phyloP scores from a whole-genome alignment of 2,113 vertebrate genomes.

The Pseudorhombus dupliciocellatus region DNA sequence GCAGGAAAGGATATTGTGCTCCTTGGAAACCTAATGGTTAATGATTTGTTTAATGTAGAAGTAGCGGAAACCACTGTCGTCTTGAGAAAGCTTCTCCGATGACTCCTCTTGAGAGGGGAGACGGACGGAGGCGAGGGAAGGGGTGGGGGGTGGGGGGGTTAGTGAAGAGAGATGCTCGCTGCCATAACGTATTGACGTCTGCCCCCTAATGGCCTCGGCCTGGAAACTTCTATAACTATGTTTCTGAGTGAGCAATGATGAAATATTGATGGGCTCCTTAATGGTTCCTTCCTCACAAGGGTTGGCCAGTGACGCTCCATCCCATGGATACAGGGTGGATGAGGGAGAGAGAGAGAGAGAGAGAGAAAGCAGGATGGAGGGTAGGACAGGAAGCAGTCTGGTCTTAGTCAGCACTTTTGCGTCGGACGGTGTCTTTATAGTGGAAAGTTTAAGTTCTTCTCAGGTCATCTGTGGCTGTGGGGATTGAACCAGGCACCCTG shows the following conservation, averaged over 20 bases:
- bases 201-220: constrained; percentile 79
- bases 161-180: constrained; percentile 52
- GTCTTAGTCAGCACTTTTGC: constrained; percentile 73
- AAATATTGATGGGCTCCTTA: constrained; percentile 94
- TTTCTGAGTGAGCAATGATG: constrained; percentile 82
- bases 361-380: constrained; percentile 27
- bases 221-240: constrained; percentile 81
- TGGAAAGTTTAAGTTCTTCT: constrained; percentile 59
- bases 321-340: constrained; percentile 52
- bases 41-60: constrained; percentile 79
- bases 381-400: constrained; percentile 57
- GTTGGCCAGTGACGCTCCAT: constrained; percentile 58
- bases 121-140: constrained; percentile 30
- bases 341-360: constrained; percentile 31
- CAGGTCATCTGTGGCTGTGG: constrained; percentile 29
- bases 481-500: constrained; percentile 40
- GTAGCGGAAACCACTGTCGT: constrained; percentile 72
- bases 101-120: constrained; percentile 60
- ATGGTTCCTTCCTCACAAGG: constrained; percentile 78
- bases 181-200: constrained; percentile 77
- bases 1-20: constrained; percentile 52
- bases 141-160: constrained; percentile 9
- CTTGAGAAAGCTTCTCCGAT: constrained; percentile 69
- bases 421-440: constrained; percentile 32
- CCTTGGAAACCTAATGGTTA: constrained; percentile 72